These are phyloP conservation scores for Nowickia ferox DNA, from an alignment of 2,888 invertebrate species.

Conservation along the genomic window DNA sequence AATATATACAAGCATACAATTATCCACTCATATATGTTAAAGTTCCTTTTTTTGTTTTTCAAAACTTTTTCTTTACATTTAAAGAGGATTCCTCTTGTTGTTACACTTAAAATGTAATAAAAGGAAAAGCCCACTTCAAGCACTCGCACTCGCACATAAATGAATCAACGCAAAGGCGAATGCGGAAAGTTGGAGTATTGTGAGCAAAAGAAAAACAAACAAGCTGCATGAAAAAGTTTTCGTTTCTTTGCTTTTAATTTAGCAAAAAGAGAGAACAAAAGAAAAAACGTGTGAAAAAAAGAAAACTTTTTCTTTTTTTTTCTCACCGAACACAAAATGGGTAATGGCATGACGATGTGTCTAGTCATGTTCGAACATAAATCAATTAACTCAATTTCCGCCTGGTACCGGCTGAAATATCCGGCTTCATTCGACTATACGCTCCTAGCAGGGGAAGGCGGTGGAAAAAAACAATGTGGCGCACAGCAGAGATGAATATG, in stretches of 20 bases:
- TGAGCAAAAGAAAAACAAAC: neutral
- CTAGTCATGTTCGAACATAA: constrained; percentile 80
- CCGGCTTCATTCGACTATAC: constrained; percentile 47
- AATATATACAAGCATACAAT: neutral
- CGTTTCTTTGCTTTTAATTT: constrained; percentile 36
- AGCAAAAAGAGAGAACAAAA: constrained; percentile 15
- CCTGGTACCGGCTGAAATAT: constrained; percentile 78
- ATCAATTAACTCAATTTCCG: constrained; percentile 83
- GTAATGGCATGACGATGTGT: constrained; percentile 71
- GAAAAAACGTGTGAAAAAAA: neutral
- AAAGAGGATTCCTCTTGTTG: constrained; percentile 44
- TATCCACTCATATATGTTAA: constrained; percentile 4
- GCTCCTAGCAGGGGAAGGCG: neutral
- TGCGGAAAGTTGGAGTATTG: neutral
- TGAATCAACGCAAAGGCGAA: constrained; percentile 33
- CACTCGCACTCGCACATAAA: constrained; percentile 39
- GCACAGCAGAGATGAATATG: constrained; percentile 30
- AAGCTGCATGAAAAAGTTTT: constrained; percentile 28
- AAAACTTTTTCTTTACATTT: neutral
- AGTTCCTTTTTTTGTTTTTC: constrained; percentile 1
- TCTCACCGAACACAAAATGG: constrained; percentile 10
- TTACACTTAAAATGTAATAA: constrained; percentile 62
- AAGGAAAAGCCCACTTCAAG: constrained; percentile 52
- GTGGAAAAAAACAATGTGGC: constrained; percentile 35
- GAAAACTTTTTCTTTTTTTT: neutral